phyloP scores from a whole-genome alignment of 2,888 invertebrate genomes.

The Mesodorylaimus sp. region DNA sequence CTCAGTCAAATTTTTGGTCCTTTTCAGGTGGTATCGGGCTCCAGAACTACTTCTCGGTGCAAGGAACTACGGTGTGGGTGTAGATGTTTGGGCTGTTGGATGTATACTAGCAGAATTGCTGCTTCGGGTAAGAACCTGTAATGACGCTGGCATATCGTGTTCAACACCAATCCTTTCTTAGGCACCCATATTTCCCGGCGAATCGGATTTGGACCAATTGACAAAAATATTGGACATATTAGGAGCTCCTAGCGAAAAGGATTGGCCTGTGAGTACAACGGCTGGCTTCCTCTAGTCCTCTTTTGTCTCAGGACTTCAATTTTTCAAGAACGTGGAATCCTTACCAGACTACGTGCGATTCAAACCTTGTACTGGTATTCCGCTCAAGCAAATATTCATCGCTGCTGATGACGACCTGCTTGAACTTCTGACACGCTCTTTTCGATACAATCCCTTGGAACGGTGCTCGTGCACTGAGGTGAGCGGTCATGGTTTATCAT shows the following conservation, averaged over 20 bases:
- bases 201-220: conserved; percentile 87
- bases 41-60: conserved; percentile 92
- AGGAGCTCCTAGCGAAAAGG: conserved; percentile 76
- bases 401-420: conserved; percentile 81
- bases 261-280: conserved; percentile 53
- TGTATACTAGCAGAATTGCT: conserved; percentile 84
- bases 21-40: conserved; percentile 42
- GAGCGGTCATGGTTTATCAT: neutral
- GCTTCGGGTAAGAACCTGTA: conserved; percentile 27
- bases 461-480: conserved; percentile 38
- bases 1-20: neutral
- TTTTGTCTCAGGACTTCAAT: neutral
- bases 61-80: conserved; percentile 78
- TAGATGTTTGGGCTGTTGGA: conserved; percentile 98
- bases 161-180: conserved; percentile 15
- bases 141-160: too few relatives aligned
- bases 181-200: conserved; percentile 83
- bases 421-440: conserved; percentile 53
- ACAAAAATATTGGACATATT: conserved; percentile 82
- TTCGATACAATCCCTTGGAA: conserved; percentile 61
- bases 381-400: conserved; percentile 75
- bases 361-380: conserved; percentile 62
- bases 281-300: neutral
- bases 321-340: conserved; percentile 20
- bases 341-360: conserved; percentile 81